phyloP scores from a whole-genome alignment of 2,888 invertebrate species.

The Lasioglossum malachurum region DNA sequence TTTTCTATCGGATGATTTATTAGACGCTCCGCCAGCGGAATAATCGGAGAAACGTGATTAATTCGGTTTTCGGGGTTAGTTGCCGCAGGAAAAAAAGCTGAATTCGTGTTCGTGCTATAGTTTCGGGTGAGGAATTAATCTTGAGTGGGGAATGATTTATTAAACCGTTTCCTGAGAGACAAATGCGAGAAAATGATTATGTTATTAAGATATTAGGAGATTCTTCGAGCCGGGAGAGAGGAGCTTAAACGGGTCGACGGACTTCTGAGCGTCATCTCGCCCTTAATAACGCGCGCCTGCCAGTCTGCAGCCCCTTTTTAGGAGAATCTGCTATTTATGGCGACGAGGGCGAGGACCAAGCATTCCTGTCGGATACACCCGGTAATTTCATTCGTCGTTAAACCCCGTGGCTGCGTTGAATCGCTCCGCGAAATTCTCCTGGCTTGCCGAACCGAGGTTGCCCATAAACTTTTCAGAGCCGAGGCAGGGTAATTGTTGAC shows the following conservation, averaged over 20 bases:
- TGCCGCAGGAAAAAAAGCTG: not conserved
- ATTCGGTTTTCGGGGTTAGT: not conserved
- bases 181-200: conserved; percentile 12
- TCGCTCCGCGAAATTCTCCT: conserved; percentile 35
- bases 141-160: not conserved
- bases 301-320: conserved; percentile 44
- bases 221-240: conserved; percentile 6
- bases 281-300: conserved; percentile 55
- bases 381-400: conserved; percentile 64
- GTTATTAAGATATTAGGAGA: conserved; percentile 20
- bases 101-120: not conserved
- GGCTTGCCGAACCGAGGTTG: conserved; percentile 16
- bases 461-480: conserved; percentile 39
- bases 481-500: conserved; percentile 17
- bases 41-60: conserved; percentile 5
- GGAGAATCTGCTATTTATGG: conserved; percentile 64
- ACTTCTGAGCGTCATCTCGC: conserved; percentile 46
- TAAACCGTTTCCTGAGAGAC: not conserved
- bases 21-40: not conserved
- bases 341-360: conserved; percentile 45
- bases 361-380: conserved; percentile 59
- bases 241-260: conserved; percentile 20
- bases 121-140: not conserved
- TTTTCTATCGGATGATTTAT: conserved; percentile 1
- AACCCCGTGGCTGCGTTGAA: conserved; percentile 53